Percentiles rank a stretch among this genome's conserved stretches.
Conservation (phyloP, 2,797 vertebrate species). For the Clarias platycephalus region DNA sequence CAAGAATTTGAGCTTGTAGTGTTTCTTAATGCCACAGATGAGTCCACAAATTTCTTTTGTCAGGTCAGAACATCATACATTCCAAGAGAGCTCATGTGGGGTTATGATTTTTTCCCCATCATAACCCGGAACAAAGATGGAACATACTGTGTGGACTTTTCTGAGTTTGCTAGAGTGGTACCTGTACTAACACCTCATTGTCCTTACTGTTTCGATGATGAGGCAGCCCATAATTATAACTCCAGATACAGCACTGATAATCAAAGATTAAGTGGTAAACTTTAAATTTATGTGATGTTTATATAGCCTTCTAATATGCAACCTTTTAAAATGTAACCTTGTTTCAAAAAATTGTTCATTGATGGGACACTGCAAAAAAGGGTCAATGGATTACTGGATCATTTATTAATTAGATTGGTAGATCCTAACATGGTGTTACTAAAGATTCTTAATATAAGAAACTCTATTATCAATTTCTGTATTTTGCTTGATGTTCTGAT, state of each 20-base stretch:
- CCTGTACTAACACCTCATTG: slow-evolving; percentile 36
- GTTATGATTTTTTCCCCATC: slow-evolving; percentile 80
- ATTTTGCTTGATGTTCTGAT: neutral
- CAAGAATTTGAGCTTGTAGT: slow-evolving; percentile 93
- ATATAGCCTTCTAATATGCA: neutral
- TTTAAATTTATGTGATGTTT: neutral
- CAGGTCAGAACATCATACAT: slow-evolving; percentile 96
- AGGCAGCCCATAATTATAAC: slow-evolving; percentile 12
- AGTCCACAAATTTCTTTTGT: slow-evolving; percentile 90
- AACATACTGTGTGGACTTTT: slow-evolving; percentile 39
- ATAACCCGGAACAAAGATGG: slow-evolving; percentile 39
- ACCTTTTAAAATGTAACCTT: neutral
- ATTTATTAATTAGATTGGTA: neutral
- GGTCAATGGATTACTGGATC: neutral
- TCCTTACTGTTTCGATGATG: slow-evolving; percentile 3
- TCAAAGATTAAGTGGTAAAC: neutral
- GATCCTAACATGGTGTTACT: neutral
- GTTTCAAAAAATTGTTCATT: neutral
- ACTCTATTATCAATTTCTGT: neutral
- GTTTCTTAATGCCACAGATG: slow-evolving; percentile 88
- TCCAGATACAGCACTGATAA: neutral
- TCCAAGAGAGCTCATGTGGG: slow-evolving; percentile 94
- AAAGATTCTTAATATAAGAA: neutral
- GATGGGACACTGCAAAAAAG: neutral
- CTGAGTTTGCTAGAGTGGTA: slow-evolving; percentile 29